Base-by-base conservation (phyloP, 1,140 invertebrate species). In the Drosophila sechellia region DNA sequence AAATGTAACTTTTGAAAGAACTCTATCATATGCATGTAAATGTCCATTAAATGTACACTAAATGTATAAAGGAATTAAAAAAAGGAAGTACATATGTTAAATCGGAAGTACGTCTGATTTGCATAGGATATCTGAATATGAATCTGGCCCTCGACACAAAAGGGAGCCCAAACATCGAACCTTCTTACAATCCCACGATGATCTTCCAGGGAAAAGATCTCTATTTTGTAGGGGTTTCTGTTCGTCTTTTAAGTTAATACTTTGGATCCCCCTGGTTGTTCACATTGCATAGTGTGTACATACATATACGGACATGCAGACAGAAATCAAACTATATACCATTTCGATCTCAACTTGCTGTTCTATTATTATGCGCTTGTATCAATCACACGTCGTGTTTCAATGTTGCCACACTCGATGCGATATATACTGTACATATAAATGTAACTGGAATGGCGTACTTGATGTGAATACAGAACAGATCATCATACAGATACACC, bases 11-110 rank as follows among this genome's bases (percentile, higher is more conserved):
- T 53, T 53, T 31, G 17, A 40, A 40, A 31, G 15, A 57, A 20
- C 52, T 61, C 35, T 20, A 61, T 63, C 50, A 54, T 71, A 53
- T 79, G 70, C 69, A 61, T 66, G 77, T 72, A 60, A 55, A 52
- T 53, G 49, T 63, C 50, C 42, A 61, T 50, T 54, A 46, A 57
- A 50, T 63, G 59, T 63, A 57, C 64, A 52, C 37, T 64, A 43
- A 64, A 50, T 68, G 64, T 68, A 43, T 35, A 58, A 59, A 34
- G 4, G 37, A 34, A 61, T 2, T 20, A 2, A 11, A 40, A 53
- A 43, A 45, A 13, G 34, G 37, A 13, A 39, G 20, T 22, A 22
- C 20, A 39, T 13, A 34, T 61, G 42, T 46, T 46, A 58, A 60
- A 37, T 25, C n/a, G 8, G 2, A 20, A 22, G 20, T 61, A 25